Conservation (phyloP, 92 coral and sea anemone species). For the Actinostola sp. region DNA sequence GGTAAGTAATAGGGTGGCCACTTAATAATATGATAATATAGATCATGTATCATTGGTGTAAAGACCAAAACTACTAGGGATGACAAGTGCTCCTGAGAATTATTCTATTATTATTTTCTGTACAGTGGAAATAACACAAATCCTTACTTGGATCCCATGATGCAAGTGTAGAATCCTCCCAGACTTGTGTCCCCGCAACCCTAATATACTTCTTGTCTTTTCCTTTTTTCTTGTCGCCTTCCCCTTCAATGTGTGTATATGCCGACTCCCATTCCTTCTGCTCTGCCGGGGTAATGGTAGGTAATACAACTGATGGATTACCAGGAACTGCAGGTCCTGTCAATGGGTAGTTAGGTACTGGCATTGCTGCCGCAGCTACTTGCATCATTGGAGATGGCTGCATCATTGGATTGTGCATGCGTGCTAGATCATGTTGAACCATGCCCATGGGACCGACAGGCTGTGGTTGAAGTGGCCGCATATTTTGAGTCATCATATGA, state of each 20-base stretch:
- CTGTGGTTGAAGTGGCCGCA: constrained; percentile 5
- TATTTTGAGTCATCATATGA: constrained; percentile 25
- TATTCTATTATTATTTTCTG: too few species aligned
- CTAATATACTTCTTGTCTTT: constrained; percentile 88
- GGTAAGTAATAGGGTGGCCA: too few species aligned
- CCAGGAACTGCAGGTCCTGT: constrained; percentile 61
- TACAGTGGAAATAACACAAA: neutral
- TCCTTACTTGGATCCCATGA: constrained; percentile 92
- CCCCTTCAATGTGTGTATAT: constrained; percentile 77
- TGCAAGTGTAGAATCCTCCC: constrained; percentile 89
- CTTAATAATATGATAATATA: too few species aligned
- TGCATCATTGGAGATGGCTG: constrained; percentile 35
- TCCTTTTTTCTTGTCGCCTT: constrained; percentile 74
- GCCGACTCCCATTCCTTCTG: constrained; percentile 97
- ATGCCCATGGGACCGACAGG: constrained; percentile 12
- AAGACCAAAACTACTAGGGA: too few species aligned
- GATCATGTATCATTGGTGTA: too few species aligned
- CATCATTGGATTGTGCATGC: constrained; percentile 34
- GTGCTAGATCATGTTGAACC: constrained; percentile 1
- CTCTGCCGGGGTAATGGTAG: constrained; percentile 91
- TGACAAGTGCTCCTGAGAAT: too few species aligned
- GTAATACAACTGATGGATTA: constrained; percentile 45
- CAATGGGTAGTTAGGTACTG: constrained; percentile 68
- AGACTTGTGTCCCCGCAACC: constrained; percentile 92
- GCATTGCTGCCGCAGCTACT: constrained; percentile 48